Base-by-base conservation (phyloP, 2,797 vertebrate species). In the Sphenopsis melanotis region DNA sequence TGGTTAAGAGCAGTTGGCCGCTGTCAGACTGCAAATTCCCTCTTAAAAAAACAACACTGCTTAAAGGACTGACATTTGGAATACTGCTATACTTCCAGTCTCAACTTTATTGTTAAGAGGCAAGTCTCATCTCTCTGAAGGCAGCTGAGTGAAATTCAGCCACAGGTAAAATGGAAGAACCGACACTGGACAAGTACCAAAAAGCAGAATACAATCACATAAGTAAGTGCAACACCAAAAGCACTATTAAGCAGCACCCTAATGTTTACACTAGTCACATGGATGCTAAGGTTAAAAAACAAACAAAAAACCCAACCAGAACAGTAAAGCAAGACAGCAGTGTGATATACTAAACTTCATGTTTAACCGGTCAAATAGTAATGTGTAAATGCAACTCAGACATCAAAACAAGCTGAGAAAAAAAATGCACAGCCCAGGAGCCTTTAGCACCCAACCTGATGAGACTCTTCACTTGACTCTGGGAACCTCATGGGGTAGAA, bases 181-280 rank as follows among this genome's bases (percentile, higher is more conserved):
- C 0, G 1, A 37, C 26, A 12, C 8, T 32, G 32, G 21, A 64
- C 1, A 5, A 55, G 56, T 18, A 74, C 15, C 61, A 87, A 52
- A 88, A 80, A 32, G 26, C 22, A 72, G 59, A 69, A 69, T 11
- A 14, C 0, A 0, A 26, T 32, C 7, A 0, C 11, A 0, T 30
- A 36, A 78, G 21, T 9, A 47, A 61, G 34, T 1, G 2, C 27
- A 47, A 66, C 8, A 46, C 21, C 53, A 50, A 16, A 86, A 71
- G 37, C 9, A 17, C 34, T 19, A 53, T 3, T 60, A 27, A 90
- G 65, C 11, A 44, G 34, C 17, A 39, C 22, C 7, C 2, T 19
- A 24, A 18, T 20, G 57, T 68, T 76, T 78, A 71, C 39, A 57
- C 22, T 13, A 49, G 30, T 11, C 11, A 12, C 52, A 7, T 10